These are phyloP conservation scores for Channallabes apus DNA, from an alignment of 2,797 vertebrate species.

Conservation along the genomic window DNA sequence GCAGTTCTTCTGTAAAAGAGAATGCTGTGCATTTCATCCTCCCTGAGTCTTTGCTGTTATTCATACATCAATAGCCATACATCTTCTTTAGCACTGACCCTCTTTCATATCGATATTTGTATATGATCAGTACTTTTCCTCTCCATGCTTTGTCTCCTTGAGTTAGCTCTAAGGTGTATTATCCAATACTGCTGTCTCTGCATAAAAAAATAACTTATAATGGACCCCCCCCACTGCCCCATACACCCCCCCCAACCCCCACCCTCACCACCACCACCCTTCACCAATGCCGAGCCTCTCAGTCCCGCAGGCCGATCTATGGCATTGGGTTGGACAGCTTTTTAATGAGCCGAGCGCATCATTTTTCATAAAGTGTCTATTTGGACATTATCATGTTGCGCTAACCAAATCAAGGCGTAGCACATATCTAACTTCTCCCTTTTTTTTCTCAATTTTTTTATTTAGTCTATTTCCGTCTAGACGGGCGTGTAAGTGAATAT, in stretches of 20 bases:
- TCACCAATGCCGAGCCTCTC: conserved; percentile 51
- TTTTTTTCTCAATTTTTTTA: conserved; percentile 17
- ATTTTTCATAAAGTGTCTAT: conserved; percentile 60
- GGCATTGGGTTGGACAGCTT: conserved; percentile 55
- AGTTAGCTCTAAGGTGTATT: conserved; percentile 72
- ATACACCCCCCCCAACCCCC: too few species aligned
- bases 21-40: conserved; percentile 45
- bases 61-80: conserved; percentile 82
- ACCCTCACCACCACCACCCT: too few species aligned
- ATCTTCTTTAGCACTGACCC: conserved; percentile 80
- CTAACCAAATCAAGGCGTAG: conserved; percentile 53
- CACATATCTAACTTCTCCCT: conserved; percentile 34
- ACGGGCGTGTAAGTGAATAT: conserved; percentile 53
- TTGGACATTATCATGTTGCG: conserved; percentile 58
- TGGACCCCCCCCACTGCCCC: not conserved
- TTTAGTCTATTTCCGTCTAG: conserved; percentile 49
- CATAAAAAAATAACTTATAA: conserved; percentile 52
- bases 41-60: conserved; percentile 70
- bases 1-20: conserved; percentile 40
- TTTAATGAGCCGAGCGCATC: conserved; percentile 59
- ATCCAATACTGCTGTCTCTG: conserved; percentile 78
- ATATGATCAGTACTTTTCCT: conserved; percentile 81
- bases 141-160: conserved; percentile 72
- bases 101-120: conserved; percentile 81
- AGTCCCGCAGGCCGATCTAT: conserved; percentile 41